Evolutionary conservation across 2,888 invertebrate species (phyloP).

Genomic region (Zaprionus bogoriensis): DNA sequence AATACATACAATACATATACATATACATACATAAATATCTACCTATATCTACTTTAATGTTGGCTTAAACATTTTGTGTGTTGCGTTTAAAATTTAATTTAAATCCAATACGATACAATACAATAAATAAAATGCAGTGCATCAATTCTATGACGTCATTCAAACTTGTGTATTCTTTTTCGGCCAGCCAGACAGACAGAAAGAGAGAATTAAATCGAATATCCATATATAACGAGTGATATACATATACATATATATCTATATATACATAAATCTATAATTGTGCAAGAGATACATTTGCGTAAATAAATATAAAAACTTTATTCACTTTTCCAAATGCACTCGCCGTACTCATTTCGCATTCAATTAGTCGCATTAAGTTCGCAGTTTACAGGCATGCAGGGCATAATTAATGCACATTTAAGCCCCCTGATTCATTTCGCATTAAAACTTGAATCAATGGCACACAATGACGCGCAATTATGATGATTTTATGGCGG

Average conservation of each 20-base stretch:
- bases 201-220: slow-evolving; percentile 3
- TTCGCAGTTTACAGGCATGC: slow-evolving; percentile 32
- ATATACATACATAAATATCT: slow-evolving; percentile 30
- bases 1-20: slow-evolving; percentile 21
- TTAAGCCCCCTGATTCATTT: not conserved
- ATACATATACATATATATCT: slow-evolving; percentile 49
- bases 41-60: slow-evolving; percentile 61
- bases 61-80: slow-evolving; percentile 68
- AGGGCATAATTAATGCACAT: slow-evolving; percentile 40
- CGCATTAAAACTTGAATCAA: slow-evolving; percentile 65
- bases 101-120: slow-evolving; percentile 61
- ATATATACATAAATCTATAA: slow-evolving; percentile 33
- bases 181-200: too few relatives aligned
- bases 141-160: slow-evolving; percentile 63
- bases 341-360: slow-evolving; percentile 18
- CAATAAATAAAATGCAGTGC: slow-evolving; percentile 54
- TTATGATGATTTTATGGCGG: slow-evolving; percentile 61
- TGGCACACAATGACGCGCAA: slow-evolving; percentile 34
- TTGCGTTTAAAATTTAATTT: slow-evolving; percentile 73
- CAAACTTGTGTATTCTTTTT: slow-evolving; percentile 30
- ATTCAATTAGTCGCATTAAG: slow-evolving; percentile 17
- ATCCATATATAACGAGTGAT: slow-evolving; percentile 56
- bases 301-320: slow-evolving; percentile 48
- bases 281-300: slow-evolving; percentile 40
- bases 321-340: slow-evolving; percentile 57